Evolutionary conservation across 2,888 invertebrate species (phyloP), one percentile per base, ranked within the genome.

Genomic region (Taphrorychus bicolor): DNA sequence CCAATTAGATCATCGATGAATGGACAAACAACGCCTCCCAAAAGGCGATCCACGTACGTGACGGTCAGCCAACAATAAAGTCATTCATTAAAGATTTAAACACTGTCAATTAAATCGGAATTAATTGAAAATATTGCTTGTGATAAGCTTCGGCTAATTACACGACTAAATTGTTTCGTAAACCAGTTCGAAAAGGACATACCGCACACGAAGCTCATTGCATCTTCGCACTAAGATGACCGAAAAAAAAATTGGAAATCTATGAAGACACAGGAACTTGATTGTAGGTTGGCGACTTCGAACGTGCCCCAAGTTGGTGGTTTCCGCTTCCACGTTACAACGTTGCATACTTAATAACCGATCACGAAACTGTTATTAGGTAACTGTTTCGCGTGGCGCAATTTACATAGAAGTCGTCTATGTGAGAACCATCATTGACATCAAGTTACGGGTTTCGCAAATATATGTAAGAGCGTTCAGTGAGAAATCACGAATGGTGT

Each of bases 221-320:
- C 32, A 45, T 45, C 9, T 18, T 17, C 16, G 32, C 32, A 32
- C 11, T 32, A 32, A 9, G 18, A 14, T 45, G 45, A 11, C 18
- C 18, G n/a, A 45, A 32, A 32, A 7, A 3, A 49, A 3, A 49
- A 17, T 18, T 18, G 16, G 32, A 32, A 32, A 32, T 32, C 32
- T 32, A 7, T 7, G 45, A n/a, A 45, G 14, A 11, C 45, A 5
- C 45, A 45, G 52, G 21, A 57, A 48, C 56, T 51, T 62, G 57
- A 57, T 62, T 71, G 49, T 66, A 69, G 65, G 62, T 59, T 70
- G 62, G 62, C 59, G 61, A 59, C 68, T 62, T 59, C 49, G 51
- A 65, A 71, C 68, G 71, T 59, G 66, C 51, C 58, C n/a, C n/a
- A 56, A 53, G 54, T 68, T 61, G 57, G 51, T 45, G 57, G 51